Conservation (phyloP, 1,140 invertebrate genomes). For the Camponotus vicinus region DNA sequence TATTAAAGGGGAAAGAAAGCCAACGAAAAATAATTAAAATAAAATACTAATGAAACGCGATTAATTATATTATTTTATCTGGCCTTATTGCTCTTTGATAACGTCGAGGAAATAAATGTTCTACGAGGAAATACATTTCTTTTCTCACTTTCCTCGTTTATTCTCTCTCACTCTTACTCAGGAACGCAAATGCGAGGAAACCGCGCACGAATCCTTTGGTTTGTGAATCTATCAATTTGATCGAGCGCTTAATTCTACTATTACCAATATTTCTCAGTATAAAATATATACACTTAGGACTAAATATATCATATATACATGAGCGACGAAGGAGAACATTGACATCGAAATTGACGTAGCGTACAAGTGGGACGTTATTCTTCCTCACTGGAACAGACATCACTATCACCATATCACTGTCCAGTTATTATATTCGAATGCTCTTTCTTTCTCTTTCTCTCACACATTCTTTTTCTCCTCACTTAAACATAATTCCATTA, state of each 20-base stretch:
- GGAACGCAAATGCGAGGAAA: slow-evolving; percentile 17
- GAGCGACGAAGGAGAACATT: slow-evolving; percentile 77
- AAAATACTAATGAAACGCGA: slow-evolving; percentile 21
- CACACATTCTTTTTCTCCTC: neutral
- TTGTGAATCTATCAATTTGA: slow-evolving; percentile 32
- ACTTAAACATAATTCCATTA: slow-evolving; percentile 46
- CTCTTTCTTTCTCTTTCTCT: neutral
- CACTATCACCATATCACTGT: neutral
- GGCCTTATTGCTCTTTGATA: slow-evolving; percentile 29
- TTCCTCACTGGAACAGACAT: slow-evolving; percentile 54
- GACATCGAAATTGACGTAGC: slow-evolving; percentile 79
- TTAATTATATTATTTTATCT: slow-evolving; percentile 9
- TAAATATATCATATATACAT: slow-evolving; percentile 55
- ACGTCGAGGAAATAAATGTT: slow-evolving; percentile 29
- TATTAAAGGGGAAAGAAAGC: neutral
- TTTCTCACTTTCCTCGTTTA: neutral
- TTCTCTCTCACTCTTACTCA: neutral
- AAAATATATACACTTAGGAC: slow-evolving; percentile 75
- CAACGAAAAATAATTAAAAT: slow-evolving; percentile 21
- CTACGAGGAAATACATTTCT: neutral
- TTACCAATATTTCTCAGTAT: slow-evolving; percentile 74
- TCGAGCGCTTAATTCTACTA: slow-evolving; percentile 63
- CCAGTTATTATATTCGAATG: slow-evolving; percentile 18
- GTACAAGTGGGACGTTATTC: slow-evolving; percentile 76
- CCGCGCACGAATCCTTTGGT: slow-evolving; percentile 5